phyloP scores from a whole-genome alignment of 2,113 vertebrate genomes.

The Maylandia zebra region DNA sequence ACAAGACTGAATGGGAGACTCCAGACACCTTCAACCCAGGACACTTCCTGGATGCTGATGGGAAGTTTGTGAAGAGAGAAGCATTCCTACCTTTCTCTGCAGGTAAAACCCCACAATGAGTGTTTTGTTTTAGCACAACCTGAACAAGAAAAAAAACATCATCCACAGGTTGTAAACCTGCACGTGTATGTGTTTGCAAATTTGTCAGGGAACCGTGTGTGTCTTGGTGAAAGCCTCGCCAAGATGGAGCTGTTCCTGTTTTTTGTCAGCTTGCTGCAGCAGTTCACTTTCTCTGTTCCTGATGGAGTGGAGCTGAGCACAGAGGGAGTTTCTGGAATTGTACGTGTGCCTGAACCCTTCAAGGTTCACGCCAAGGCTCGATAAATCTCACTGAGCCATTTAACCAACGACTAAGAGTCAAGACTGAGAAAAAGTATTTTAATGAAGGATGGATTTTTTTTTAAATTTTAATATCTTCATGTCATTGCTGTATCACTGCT shows the following conservation, averaged over 20 bases:
- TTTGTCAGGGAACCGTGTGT: slow-evolving; percentile 70
- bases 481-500: not conserved
- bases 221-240: slow-evolving; percentile 76
- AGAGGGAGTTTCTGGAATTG: slow-evolving; percentile 21
- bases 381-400: not conserved
- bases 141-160: not conserved
- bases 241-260: slow-evolving; percentile 79
- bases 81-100: slow-evolving; percentile 80
- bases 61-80: slow-evolving; percentile 77
- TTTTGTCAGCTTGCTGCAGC: slow-evolving; percentile 72
- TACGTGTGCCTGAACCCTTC: slow-evolving; percentile 44
- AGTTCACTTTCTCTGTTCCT: slow-evolving; percentile 68
- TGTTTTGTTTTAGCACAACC: rapidly evolving
- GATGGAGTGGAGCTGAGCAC: slow-evolving; percentile 20
- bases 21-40: slow-evolving; percentile 40
- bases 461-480: rapidly evolving
- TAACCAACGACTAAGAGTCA: not conserved
- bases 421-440: not conserved
- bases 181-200: not conserved
- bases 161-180: rapidly evolving
- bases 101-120: slow-evolving; percentile 48
- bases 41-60: slow-evolving; percentile 78
- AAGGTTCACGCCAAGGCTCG: slow-evolving; percentile 26
- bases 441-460: not conserved
- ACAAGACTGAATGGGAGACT: slow-evolving; percentile 75